Evolutionary conservation across 1,140 invertebrate species (phyloP).

Genomic region (Tetramorium parvispinum): DNA sequence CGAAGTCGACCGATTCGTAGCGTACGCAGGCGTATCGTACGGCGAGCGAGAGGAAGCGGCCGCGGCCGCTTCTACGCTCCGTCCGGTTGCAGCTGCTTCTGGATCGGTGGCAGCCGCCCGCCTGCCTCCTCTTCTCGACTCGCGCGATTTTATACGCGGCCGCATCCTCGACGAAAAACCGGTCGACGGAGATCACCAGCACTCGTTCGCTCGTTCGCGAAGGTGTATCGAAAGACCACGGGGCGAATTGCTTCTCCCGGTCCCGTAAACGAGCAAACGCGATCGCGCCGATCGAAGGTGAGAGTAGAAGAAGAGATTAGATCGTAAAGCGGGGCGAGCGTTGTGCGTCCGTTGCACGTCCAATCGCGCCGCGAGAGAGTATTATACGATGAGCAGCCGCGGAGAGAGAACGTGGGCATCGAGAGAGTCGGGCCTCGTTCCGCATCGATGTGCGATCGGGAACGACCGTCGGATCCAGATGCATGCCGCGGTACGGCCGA

Average conservation of each 20-base stretch:
- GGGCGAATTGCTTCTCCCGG: constrained; percentile 35
- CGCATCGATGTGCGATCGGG: constrained; percentile 41
- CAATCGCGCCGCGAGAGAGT: constrained; percentile 11
- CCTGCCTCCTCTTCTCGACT: constrained; percentile 10
- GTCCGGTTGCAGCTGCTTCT: constrained; percentile 65
- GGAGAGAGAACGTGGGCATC: constrained; percentile 14
- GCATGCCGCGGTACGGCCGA: constrained; percentile 43
- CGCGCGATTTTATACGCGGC: constrained; percentile 66
- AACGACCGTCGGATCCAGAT: constrained; percentile 27
- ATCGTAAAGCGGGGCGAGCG: constrained; percentile 63
- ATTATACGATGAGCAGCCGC: constrained; percentile 12
- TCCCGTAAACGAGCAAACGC: constrained; percentile 38
- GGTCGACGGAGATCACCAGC: constrained; percentile 61
- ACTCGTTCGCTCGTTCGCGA: constrained; percentile 29
- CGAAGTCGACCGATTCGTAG: constrained; percentile 58
- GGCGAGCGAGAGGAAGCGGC: constrained; percentile 13
- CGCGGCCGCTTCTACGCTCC: constrained; percentile 5
- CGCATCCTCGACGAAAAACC: constrained; percentile 61
- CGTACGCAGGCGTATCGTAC: constrained; percentile 35
- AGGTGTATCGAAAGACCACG: constrained; percentile 60
- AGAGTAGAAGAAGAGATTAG: constrained; percentile 48
- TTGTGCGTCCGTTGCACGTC: constrained; percentile 26
- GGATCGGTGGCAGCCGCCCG: constrained; percentile 47
- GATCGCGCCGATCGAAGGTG: constrained; percentile 45
- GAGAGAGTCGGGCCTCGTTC: constrained; percentile 31